Base-by-base conservation (phyloP, 2,113 vertebrate genomes). In the Nibea albiflora region DNA sequence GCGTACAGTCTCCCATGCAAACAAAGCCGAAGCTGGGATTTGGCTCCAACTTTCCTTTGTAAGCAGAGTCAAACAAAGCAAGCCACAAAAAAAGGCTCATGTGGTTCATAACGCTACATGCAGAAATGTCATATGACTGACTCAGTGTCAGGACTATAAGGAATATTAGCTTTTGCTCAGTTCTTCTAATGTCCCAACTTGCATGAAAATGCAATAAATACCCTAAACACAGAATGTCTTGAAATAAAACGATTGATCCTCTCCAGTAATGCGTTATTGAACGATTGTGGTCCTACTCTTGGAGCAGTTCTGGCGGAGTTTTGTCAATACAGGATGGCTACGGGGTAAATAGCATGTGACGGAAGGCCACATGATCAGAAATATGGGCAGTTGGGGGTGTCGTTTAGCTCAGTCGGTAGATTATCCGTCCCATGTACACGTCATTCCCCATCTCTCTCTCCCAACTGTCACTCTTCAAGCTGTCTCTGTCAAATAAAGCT, bases 281-380 rank as follows among this genome's bases (percentile, higher is more conserved):
- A 70, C 69, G 26, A 79, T 24, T 35, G 24, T 70, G 62, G 80
- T 84, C 46, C 57, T 57, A 5, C 81, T 81, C 66, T 57, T 19
- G 31, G 42, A 75, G 53, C 67, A 50, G 76, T 58, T 71, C 79
- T 46, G 11, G 52, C 62, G 31, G 62, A 84, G 86, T 94, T 91
- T 87, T 87, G 92, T 91, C 90, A 92, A 89, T 92, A 93, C 42
- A 72, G 39, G 83, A 24, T 19, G 66, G 81, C 84, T 90, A 77
- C 81, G 71, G 90, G 86, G 83, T 83, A 90, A 93, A 93, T 88
- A 92, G 85, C 89, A 92, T 77, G 87, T 91, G 88, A 91, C 85
- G 35, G 10, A 66, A 64, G 47, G 68, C 56, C 54, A 56, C 72
- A 54, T 83, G 70, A 46, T 80, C 28, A 68, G 57, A 86, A 83